phyloP scores from a whole-genome alignment of 2,113 vertebrate genomes.

The Tichodroma muraria region DNA sequence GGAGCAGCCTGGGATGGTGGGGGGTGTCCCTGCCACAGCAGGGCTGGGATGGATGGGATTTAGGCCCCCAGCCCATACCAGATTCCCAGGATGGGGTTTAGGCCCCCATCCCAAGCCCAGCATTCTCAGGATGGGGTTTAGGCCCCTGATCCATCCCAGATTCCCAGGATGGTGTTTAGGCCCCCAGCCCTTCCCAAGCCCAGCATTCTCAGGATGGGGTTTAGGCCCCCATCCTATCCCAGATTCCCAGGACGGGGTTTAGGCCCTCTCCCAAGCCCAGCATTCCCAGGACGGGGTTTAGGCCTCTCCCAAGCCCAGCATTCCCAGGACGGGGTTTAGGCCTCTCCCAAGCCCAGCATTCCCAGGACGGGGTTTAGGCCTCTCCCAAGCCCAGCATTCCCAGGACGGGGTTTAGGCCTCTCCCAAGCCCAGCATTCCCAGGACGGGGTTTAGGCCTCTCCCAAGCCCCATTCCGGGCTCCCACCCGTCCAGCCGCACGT shows the following conservation, averaged over 20 bases:
- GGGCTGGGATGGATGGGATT: background rate
- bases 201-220: background rate
- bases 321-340: background rate
- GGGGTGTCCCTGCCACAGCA: background rate
- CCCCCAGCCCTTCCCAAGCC: too few species aligned
- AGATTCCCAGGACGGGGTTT: background rate
- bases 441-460: too few species aligned
- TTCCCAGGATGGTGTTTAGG: background rate
- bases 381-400: background rate
- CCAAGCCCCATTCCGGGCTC: background rate
- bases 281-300: background rate
- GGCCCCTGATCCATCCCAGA: background rate
- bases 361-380: background rate
- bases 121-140: background rate
- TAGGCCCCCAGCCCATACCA: background rate
- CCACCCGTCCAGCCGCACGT: constrained; percentile 95
- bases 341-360: background rate
- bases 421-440: background rate
- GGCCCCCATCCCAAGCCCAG: background rate
- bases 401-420: background rate
- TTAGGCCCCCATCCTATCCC: too few species aligned
- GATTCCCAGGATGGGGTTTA: background rate
- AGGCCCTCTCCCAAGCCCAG: too few species aligned
- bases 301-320: too few species aligned
- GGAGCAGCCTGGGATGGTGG: accelerated